These are phyloP conservation scores for Cinclus cinclus DNA, from an alignment of 2,113 vertebrate species.

Conservation along the genomic window DNA sequence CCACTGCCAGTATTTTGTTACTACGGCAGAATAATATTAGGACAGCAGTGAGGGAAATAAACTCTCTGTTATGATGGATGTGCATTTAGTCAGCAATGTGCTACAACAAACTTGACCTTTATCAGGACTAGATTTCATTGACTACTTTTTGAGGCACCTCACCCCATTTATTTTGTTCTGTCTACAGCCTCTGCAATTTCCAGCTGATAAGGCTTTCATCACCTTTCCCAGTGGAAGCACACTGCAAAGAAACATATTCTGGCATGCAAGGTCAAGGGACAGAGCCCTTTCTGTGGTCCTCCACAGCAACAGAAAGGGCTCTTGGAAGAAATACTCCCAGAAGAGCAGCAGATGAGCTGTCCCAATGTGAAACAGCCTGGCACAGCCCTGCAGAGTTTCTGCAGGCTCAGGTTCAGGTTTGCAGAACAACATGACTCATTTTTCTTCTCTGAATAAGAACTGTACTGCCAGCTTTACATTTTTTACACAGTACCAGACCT, in stretches of 20 bases:
- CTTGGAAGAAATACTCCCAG: neutral
- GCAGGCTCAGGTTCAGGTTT: neutral
- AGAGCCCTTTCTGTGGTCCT: neutral
- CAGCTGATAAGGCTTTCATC: neutral
- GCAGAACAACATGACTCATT: neutral
- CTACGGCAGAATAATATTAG: neutral
- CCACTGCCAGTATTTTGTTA: neutral
- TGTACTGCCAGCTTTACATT: neutral
- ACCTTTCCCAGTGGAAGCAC: neutral
- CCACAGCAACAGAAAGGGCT: neutral
- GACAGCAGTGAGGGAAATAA: neutral
- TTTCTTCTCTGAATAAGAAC: neutral
- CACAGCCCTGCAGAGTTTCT: neutral
- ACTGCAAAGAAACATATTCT: neutral
- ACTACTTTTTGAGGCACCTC: neutral
- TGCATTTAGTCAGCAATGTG: neutral
- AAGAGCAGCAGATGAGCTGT: neutral
- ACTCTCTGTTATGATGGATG: neutral
- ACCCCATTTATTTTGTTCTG: neutral
- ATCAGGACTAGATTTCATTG: neutral
- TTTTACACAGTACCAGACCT: neutral
- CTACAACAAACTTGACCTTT: slow-evolving; percentile 5
- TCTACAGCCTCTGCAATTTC: neutral
- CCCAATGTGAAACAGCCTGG: neutral
- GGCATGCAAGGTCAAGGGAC: neutral